Evolutionary conservation across 2,888 invertebrate genomes (phyloP).

Genomic region (Drosophila ezoana): DNA sequence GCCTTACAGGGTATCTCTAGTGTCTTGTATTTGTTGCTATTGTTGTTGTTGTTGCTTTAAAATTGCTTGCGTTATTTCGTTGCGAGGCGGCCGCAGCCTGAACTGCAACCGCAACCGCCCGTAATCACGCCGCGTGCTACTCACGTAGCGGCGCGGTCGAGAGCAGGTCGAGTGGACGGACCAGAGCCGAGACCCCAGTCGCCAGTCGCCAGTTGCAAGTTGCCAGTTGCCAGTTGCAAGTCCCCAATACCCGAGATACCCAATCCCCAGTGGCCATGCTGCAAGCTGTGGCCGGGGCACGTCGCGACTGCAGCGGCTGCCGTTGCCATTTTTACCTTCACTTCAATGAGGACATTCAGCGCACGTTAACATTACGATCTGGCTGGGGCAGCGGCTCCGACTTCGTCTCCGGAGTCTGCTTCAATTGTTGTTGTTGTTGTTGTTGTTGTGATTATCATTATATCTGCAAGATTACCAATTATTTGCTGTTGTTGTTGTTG

Average conservation of each 20-base stretch:
- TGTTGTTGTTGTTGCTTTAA: conserved; percentile 32
- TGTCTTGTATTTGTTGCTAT: conserved; percentile 6
- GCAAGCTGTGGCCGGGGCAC: conserved; percentile 25
- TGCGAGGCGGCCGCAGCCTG: conserved; percentile 26
- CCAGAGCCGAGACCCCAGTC: conserved; percentile 29
- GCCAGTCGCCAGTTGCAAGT: conserved; percentile 1
- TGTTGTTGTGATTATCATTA: conserved; percentile 76
- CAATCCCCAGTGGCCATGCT: conserved; percentile 19
- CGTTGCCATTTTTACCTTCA: conserved; percentile 68
- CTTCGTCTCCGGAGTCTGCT: conserved; percentile 28
- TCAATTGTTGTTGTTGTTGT: conserved; percentile 34
- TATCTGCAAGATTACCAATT: conserved; percentile 77
- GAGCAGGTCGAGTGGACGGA: conserved; percentile 38
- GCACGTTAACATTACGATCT: conserved; percentile 66
- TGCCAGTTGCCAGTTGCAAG: background rate
- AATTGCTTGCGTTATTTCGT: conserved; percentile 49
- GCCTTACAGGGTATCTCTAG: conserved; percentile 11
- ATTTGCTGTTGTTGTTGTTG: conserved; percentile 62
- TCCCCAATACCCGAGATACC: background rate
- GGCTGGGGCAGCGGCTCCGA: background rate
- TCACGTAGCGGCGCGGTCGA: conserved; percentile 73
- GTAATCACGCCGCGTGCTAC: conserved; percentile 75
- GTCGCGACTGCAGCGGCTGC: conserved; percentile 45
- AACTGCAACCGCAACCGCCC: conserved; percentile 54
- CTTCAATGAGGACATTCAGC: conserved; percentile 78